A percentile compares a stretch with the other conserved stretches of the same genome.
These are phyloP conservation scores for Hemicrepidius hirtus DNA, from an alignment of 2,888 invertebrate genomes.

Conservation along the genomic window DNA sequence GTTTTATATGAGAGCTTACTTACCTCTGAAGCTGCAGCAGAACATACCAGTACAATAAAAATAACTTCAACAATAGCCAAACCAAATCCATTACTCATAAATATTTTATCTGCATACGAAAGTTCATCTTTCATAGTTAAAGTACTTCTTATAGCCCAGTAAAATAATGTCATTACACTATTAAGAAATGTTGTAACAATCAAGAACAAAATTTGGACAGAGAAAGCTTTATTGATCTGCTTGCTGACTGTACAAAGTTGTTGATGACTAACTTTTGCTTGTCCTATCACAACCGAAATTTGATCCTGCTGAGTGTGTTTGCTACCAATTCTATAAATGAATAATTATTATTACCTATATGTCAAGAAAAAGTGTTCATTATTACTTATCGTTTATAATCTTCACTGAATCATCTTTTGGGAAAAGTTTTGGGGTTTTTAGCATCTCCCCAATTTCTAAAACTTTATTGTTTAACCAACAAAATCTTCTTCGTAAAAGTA, in stretches of 20 bases:
- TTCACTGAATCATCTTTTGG: background rate
- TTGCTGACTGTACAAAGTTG: conserved; percentile 14
- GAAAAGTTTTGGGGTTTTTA: background rate
- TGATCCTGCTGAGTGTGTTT: background rate
- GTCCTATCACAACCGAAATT: background rate
- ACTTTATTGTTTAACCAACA: conserved; percentile 30
- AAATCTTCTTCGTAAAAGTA: conserved; percentile 23
- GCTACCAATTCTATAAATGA: background rate
- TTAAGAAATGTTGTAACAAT: conserved; percentile 17
- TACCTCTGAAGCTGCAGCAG: conserved; percentile 29
- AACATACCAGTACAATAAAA: conserved; percentile 21
- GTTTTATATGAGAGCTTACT: background rate
- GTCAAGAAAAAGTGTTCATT: background rate
- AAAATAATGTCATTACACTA: conserved; percentile 23
- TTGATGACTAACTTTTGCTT: conserved; percentile 21
- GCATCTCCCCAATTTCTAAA: background rate
- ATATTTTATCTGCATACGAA: conserved; percentile 9
- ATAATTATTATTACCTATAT: background rate
- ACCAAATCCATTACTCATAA: conserved; percentile 22
- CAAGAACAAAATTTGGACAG: conserved; percentile 26
- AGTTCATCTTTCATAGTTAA: background rate
- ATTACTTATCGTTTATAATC: background rate
- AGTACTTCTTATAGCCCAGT: conserved; percentile 30
- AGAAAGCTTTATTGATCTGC: conserved; percentile 23
- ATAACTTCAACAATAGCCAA: conserved; percentile 18